These are phyloP conservation scores for Pteromalus puparum DNA, from an alignment of 1,140 invertebrate species.

Conservation along the genomic window DNA sequence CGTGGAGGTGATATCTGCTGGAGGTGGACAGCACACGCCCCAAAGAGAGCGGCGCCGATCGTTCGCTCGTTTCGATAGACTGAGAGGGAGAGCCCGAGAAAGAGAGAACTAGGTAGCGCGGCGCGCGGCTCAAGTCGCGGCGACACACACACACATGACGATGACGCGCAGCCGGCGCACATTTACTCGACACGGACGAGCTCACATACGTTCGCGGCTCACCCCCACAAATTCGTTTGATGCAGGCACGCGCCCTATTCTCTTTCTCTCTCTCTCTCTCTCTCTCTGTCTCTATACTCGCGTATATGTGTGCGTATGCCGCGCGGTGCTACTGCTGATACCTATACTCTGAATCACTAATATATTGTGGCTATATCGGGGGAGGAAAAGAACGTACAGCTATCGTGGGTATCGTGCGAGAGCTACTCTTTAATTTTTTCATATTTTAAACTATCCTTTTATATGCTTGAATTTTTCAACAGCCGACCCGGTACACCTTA, in stretches of 20 bases:
- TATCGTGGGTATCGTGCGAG: too few relatives aligned
- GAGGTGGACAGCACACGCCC: conserved; percentile 22
- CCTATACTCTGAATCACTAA: too few relatives aligned
- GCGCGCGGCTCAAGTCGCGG: neutral
- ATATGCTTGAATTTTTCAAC: too few relatives aligned
- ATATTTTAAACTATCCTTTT: too few relatives aligned
- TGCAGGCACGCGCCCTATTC: neutral
- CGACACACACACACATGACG: neutral
- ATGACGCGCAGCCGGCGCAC: neutral
- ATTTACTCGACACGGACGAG: neutral
- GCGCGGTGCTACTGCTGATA: too few relatives aligned
- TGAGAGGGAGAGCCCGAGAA: conserved; percentile 4
- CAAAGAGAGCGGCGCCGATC: conserved; percentile 32
- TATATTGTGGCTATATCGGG: too few relatives aligned
- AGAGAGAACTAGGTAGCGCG: conserved; percentile 4
- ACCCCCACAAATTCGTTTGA: conserved; percentile 12
- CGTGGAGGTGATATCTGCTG: neutral
- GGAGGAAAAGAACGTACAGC: too few relatives aligned
- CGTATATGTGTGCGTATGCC: too few relatives aligned
- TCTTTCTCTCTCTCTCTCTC: too few relatives aligned
- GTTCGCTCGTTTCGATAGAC: conserved; percentile 16
- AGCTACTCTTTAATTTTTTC: too few relatives aligned
- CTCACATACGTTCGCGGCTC: neutral
- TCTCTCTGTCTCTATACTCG: too few relatives aligned
- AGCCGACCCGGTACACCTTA: too few relatives aligned